Evolutionary conservation across 2,797 vertebrate species (phyloP), one percentile per base, ranked within the genome.

Genomic region (Halcyon leucocephala): DNA sequence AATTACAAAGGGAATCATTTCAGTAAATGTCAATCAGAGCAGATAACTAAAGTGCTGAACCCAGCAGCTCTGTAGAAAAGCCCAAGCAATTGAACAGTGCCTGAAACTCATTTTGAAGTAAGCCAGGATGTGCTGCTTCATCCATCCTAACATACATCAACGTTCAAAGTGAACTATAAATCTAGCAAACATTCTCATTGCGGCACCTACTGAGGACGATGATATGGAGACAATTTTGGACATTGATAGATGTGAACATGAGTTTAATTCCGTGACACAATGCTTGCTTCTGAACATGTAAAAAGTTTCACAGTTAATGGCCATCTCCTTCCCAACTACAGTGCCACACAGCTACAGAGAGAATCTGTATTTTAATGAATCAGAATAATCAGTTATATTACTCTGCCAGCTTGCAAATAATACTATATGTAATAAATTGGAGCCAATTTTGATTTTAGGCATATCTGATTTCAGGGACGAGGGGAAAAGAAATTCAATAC

Each of bases 81-180:
- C 71, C 71, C 80, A 81, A 79, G 51, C 94, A 72, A 70, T 7
- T 37, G 37, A 93, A 86, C 77, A 82, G 95, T 28, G 54, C 54
- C 39, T 71, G 7, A 61, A 90, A 95, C 12, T 67, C 17, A 1
- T 31, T 89, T 80, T 31, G 39, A 60, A 91, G 82, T 74, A 89
- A 95, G 71, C 4, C 69, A 69, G 77, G 74, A 72, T 69, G 93
- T 96, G 93, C 64, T 77, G 70, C 69, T 86, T 91, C 78, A 95
- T 25, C 64, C 64, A 86, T 90, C 64, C 66, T 51, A 52, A 70
- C 44, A 65, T 89, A 96, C 74, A 88, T 37, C 74, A 93, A 87
- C 44, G n/a, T 79, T 96, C 93, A 93, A 92, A 96, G 78, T 52
- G 91, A 97, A 94, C 5, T 91, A 79, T 69, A 87, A 72, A 81